These are phyloP conservation scores for Knipowitschia caucasica DNA, from an alignment of 2,797 vertebrate genomes.

Conservation along the genomic window DNA sequence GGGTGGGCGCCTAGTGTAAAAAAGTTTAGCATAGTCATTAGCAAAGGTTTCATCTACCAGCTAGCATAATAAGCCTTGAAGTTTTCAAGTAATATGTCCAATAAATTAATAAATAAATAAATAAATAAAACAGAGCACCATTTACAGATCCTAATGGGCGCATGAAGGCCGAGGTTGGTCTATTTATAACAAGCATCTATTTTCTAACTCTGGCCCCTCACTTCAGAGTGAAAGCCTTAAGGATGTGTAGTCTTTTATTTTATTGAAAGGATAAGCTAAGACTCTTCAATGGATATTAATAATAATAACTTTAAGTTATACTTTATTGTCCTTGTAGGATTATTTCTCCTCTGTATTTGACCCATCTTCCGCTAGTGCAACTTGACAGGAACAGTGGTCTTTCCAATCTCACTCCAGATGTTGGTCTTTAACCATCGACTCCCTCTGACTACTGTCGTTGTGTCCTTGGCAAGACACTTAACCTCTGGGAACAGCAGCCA, in stretches of 20 bases:
- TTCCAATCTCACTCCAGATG: no score
- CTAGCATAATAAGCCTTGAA: constrained; percentile 19
- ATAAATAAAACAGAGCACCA: no score
- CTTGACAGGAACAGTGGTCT: no score
- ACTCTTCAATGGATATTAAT: background rate
- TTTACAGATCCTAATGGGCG: constrained; percentile 28
- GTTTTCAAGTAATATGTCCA: constrained; percentile 22
- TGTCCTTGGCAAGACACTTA: no score
- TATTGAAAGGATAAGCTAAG: background rate
- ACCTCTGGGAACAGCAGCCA: no score
- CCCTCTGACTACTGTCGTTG: no score
- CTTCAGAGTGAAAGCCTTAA: constrained; percentile 32
- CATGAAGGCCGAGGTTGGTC: constrained; percentile 47
- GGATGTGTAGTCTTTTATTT: background rate
- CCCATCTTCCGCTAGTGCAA: no score
- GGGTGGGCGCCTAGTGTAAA: constrained; percentile 13
- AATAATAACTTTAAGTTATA: no score
- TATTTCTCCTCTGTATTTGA: no score
- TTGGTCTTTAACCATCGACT: no score
- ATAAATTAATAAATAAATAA: no score
- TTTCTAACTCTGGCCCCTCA: constrained; percentile 30
- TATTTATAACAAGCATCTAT: constrained; percentile 34
- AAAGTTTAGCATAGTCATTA: constrained; percentile 7
- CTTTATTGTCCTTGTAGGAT: no score
- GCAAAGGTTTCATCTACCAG: constrained; percentile 1